A percentile compares a stretch with the other conserved stretches of the same genome.
Conservation (phyloP, 1,140 invertebrate genomes). For the Diabrotica virgifera region DNA sequence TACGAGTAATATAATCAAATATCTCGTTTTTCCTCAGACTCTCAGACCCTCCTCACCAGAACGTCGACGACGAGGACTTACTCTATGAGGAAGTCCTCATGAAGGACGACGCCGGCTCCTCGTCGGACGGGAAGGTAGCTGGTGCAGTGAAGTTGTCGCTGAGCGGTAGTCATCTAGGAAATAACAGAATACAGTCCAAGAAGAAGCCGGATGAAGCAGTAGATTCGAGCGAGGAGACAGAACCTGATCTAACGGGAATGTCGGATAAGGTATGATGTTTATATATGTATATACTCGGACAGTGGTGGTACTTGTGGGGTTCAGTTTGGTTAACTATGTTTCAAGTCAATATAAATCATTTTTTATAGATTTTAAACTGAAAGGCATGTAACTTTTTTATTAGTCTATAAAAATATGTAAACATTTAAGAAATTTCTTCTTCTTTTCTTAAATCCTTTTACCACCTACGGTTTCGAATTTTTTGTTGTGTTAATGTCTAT, state of each 20-base stretch:
- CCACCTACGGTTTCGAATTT: too few species aligned
- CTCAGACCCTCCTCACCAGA: constrained; percentile 40
- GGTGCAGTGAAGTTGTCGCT: constrained; percentile 3
- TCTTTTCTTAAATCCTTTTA: too few species aligned
- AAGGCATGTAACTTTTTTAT: too few species aligned
- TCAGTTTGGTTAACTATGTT: too few species aligned
- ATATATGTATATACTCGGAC: constrained; percentile 9
- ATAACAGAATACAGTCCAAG: constrained; percentile 10
- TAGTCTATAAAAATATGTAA: too few species aligned
- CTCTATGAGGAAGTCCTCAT: constrained; percentile 61
- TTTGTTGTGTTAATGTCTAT: too few species aligned
- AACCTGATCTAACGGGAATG: constrained; percentile 39
- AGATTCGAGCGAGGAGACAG: constrained; percentile 24
- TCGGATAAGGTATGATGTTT: constrained; percentile 39
- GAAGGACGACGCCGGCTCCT: constrained; percentile 44
- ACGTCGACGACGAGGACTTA: constrained; percentile 40
- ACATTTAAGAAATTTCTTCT: too few species aligned
- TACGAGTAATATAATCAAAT: too few species aligned
- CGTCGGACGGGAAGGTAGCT: neutral
- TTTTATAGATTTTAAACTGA: too few species aligned
- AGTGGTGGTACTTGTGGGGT: neutral
- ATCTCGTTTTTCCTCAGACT: neutral
- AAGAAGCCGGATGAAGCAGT: constrained; percentile 9
- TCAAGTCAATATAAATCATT: too few species aligned
- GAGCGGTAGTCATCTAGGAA: neutral